Percentiles rank a stretch among this genome's conserved stretches.
These are phyloP conservation scores for Oceanites oceanicus DNA, from an alignment of 2,113 vertebrate species.

Conservation along the genomic window DNA sequence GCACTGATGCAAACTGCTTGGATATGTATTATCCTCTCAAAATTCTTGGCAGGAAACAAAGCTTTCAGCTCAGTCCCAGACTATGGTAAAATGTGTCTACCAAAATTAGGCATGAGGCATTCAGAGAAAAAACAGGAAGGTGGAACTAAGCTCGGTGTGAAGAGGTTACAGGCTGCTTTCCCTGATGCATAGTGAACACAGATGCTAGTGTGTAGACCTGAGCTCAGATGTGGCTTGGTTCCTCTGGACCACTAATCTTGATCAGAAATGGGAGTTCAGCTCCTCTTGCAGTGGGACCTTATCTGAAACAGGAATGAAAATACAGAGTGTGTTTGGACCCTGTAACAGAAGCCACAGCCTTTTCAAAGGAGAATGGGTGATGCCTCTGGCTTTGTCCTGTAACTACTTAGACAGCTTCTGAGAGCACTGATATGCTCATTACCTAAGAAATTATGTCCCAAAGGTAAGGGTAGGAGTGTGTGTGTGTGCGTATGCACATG, in stretches of 20 bases:
- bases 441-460: not conserved
- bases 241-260: not conserved
- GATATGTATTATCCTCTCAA: not conserved
- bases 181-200: not conserved
- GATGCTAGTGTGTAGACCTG: not conserved
- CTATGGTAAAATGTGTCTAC: not conserved
- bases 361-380: not conserved
- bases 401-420: not conserved
- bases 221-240: not conserved
- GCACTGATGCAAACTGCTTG: not conserved
- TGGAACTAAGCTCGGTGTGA: not conserved
- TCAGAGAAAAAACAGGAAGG: not conserved
- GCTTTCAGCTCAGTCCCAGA: not conserved
- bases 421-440: constrained; percentile 10
- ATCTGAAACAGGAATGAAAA: not conserved
- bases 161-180: not conserved
- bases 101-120: not conserved
- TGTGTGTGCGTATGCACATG: not conserved
- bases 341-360: not conserved
- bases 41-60: constrained; percentile 19
- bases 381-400: not conserved
- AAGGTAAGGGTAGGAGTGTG: not conserved
- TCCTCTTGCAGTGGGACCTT: not conserved
- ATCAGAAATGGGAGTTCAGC: not conserved
- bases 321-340: not conserved